Percentiles rank a stretch among this genome's conserved stretches.
Evolutionary conservation across 2,113 vertebrate genomes (phyloP).

Genomic region (Delphinus delphis): DNA sequence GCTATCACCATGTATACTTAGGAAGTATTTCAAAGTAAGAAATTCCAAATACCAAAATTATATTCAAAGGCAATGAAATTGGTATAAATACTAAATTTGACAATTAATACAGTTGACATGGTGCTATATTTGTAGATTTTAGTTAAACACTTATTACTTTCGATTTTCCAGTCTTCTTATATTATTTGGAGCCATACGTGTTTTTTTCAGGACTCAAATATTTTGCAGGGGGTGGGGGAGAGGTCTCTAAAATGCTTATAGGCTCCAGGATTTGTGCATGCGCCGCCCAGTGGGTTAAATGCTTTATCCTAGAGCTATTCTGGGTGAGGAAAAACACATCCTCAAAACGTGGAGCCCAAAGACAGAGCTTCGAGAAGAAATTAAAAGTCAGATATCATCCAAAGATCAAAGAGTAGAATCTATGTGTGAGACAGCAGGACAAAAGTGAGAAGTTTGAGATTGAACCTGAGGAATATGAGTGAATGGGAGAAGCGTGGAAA

Average conservation of each 20-base stretch:
- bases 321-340: neutral
- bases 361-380: neutral
- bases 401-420: neutral
- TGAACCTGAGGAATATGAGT: neutral
- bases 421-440: neutral
- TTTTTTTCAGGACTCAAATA: neutral
- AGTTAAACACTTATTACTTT: neutral
- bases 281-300: neutral
- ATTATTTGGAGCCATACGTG: neutral
- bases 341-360: neutral
- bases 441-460: neutral
- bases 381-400: neutral
- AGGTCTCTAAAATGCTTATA: neutral
- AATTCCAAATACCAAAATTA: constrained; percentile 33
- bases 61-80: neutral
- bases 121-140: neutral
- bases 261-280: neutral
- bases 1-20: neutral
- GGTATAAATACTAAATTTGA: constrained; percentile 3
- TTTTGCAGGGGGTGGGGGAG: neutral
- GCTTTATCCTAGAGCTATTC: neutral
- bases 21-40: constrained; percentile 39
- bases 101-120: neutral
- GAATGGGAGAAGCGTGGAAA: neutral
- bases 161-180: neutral